Percentiles rank a stretch among this genome's conserved stretches.
These are phyloP conservation scores for Ptilodon capucinus DNA, from an alignment of 2,888 invertebrate species.

Conservation along the genomic window DNA sequence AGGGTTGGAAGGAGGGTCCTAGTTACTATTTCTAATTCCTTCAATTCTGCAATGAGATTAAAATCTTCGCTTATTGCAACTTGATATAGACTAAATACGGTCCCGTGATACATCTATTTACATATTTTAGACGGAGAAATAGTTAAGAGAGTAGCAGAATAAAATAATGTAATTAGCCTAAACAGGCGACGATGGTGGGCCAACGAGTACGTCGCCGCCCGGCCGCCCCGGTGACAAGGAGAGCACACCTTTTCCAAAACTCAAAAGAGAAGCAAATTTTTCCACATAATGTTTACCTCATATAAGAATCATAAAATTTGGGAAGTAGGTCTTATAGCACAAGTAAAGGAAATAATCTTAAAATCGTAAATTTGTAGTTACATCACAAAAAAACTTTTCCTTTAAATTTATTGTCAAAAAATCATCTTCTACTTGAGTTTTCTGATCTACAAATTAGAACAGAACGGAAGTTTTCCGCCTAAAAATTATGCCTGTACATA, in stretches of 20 bases:
- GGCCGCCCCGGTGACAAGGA: constrained; percentile 11
- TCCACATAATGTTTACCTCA: no score
- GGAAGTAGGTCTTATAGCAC: no score
- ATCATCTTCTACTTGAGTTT: no score
- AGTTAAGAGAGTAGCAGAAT: constrained; percentile 58
- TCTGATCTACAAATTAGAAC: no score
- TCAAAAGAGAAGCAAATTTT: no score
- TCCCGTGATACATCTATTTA: constrained; percentile 66
- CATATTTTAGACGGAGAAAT: constrained; percentile 61
- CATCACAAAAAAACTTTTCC: no score
- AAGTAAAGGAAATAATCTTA: no score
- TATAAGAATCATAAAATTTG: no score
- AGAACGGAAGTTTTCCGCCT: no score
- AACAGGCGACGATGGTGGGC: constrained; percentile 41
- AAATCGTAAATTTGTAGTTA: no score
- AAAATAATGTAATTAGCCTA: constrained; percentile 68
- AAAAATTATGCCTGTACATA: no score
- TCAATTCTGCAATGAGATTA: constrained; percentile 60
- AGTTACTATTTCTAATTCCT: constrained; percentile 53
- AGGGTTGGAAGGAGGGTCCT: constrained; percentile 55
- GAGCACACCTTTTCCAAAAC: constrained; percentile 31
- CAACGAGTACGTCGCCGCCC: constrained; percentile 5
- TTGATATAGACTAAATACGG: constrained; percentile 69
- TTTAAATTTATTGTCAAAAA: no score
- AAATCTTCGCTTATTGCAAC: constrained; percentile 65